Conservation (phyloP, 2,113 vertebrate species). For the Eclectus roratus region DNA sequence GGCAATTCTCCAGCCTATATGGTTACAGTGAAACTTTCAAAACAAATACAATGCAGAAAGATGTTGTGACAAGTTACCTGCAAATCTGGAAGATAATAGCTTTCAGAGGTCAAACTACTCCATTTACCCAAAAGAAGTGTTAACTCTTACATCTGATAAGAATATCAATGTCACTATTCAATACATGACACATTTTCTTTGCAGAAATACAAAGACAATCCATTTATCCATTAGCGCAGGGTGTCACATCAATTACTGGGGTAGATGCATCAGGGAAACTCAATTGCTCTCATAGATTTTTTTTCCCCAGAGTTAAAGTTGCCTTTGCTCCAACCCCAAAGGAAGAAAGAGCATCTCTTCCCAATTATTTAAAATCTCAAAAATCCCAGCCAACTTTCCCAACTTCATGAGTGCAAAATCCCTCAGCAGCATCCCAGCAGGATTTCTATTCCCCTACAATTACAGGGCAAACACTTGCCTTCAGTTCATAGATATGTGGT, state of each 20-base stretch:
- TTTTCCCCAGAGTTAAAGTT: constrained; percentile 12
- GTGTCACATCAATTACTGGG: constrained; percentile 53
- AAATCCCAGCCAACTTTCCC: neutral
- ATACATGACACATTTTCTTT: constrained; percentile 41
- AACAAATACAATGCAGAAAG: constrained; percentile 5
- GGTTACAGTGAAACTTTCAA: neutral
- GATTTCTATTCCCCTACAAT: neutral
- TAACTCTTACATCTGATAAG: constrained; percentile 45
- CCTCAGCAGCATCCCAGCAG: neutral
- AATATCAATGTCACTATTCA: constrained; percentile 54
- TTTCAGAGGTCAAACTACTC: constrained; percentile 32
- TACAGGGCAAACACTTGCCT: neutral
- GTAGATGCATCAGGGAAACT: constrained; percentile 32
- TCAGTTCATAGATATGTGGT: neutral
- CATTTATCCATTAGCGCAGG: constrained; percentile 35
- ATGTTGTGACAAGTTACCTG: constrained; percentile 42
- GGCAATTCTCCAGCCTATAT: neutral
- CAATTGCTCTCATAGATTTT: constrained; percentile 49
- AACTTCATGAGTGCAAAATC: neutral
- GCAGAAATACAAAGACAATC: constrained; percentile 47
- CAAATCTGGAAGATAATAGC: constrained; percentile 19
- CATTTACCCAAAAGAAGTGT: constrained; percentile 23
- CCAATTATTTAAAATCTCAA: neutral
- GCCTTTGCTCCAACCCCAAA: neutral
- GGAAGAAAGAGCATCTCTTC: neutral